These are phyloP conservation scores for Drosophila lutescens DNA, from an alignment of 2,888 invertebrate genomes.

Conservation along the genomic window DNA sequence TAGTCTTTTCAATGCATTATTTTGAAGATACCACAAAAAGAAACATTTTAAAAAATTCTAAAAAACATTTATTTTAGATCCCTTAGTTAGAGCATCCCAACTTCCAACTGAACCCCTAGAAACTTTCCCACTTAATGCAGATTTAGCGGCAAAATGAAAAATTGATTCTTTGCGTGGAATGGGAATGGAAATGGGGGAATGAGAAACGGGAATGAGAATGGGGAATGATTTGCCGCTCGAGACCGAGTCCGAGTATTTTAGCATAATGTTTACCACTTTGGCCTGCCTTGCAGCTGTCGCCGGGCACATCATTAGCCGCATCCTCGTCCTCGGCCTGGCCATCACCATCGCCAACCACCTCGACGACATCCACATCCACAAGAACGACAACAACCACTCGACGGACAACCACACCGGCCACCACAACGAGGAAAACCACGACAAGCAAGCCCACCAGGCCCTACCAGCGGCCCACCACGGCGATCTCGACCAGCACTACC, in stretches of 20 bases:
- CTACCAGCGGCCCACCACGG: slow-evolving; percentile 68
- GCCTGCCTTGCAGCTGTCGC: slow-evolving; percentile 75
- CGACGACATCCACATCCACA: slow-evolving; percentile 35
- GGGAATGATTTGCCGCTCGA: slow-evolving; percentile 33
- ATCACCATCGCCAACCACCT: slow-evolving; percentile 32
- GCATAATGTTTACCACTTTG: slow-evolving; percentile 76
- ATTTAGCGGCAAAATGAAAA: slow-evolving; percentile 79
- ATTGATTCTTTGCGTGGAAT: slow-evolving; percentile 80
- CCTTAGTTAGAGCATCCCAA: slow-evolving; percentile 15
- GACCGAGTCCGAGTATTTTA: slow-evolving; percentile 63
- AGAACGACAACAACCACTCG: slow-evolving; percentile 52
- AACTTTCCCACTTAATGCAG: slow-evolving; percentile 44
- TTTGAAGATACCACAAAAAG: too few species aligned
- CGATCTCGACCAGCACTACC: slow-evolving; percentile 37
- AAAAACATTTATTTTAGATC: not conserved
- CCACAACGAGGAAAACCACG: slow-evolving; percentile 50
- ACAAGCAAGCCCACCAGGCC: slow-evolving; percentile 52
- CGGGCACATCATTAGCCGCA: slow-evolving; percentile 75
- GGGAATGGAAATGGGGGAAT: slow-evolving; percentile 39
- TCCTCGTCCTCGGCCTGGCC: slow-evolving; percentile 63
- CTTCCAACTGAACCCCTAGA: not conserved
- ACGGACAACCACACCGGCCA: slow-evolving; percentile 45
- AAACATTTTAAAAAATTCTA: too few species aligned
- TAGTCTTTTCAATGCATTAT: not conserved
- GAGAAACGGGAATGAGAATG: slow-evolving; percentile 6